Evolutionary conservation across 2,113 vertebrate species (phyloP), one percentile per base, ranked within the genome.

Genomic region (Anguilla rostrata): DNA sequence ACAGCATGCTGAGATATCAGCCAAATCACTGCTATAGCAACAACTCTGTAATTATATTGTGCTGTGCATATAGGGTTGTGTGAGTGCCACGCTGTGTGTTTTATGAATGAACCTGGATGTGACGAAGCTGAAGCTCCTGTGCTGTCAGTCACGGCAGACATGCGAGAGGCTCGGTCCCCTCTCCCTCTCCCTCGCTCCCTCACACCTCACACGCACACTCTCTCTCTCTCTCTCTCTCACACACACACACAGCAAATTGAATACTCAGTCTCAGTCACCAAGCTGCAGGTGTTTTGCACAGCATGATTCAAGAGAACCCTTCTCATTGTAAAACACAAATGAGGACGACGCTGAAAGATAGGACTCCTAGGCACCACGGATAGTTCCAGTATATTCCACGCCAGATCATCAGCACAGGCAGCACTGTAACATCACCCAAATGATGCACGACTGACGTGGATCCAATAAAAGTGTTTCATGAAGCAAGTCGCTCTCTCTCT

Each of bases 401-500:
- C 29, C 20, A 83, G 1, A 84, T 60, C 83, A 83, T 81, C 75
- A 78, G 84, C 83, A 87, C 85, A 85, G 78, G 63, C 84, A 78
- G 85, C 79, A 84, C 60, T 71, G 26, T 86, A 88, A 89, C 86
- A 88, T 89, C 92, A 90, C 89, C 92, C 90, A 89, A 91, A 80
- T 88, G 89, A 92, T 88, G 90, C 85, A 81, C 82, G 11, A 16
- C 66, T 94, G 93, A 94, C 94, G 93, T 94, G 89, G 90, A 82
- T 90, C 92, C 93, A 93, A 92, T 92, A 86, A 89, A 87, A 53
- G 88, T 49, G 53, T 87, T 91, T 88, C 92, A 93, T 92, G 91
- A 90, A 91, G 89, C n/a, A 80, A 90, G 84, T 60, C 79, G 84
- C 87, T 26, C 84, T 20, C 43, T 57, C 53, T 22, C n/a, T 6